Percentiles rank a stretch among this genome's conserved stretches.
phyloP scores from a whole-genome alignment of 2,113 vertebrate species.

The Plecotus auritus region DNA sequence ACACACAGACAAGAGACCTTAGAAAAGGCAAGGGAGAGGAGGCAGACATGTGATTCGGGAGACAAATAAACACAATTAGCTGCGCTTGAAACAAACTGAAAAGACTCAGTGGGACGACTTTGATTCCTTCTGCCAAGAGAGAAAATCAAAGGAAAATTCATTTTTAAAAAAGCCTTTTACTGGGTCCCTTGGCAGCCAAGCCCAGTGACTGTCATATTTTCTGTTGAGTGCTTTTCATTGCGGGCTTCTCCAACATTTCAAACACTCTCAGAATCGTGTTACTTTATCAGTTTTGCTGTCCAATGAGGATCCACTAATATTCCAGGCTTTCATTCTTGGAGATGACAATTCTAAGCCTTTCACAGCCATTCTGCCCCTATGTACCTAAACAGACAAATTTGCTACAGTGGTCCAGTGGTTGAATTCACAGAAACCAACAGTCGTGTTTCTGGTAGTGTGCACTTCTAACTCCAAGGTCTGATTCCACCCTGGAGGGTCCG shows the following conservation, averaged over 20 bases:
- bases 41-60: slow-evolving; percentile 33
- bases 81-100: slow-evolving; percentile 51
- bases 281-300: background rate
- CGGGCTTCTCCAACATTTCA: slow-evolving; percentile 12
- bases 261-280: slow-evolving; percentile 5
- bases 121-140: slow-evolving; percentile 38
- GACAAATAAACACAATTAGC: slow-evolving; percentile 63
- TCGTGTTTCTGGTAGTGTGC: background rate
- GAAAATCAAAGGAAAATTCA: slow-evolving; percentile 38
- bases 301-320: slow-evolving; percentile 2
- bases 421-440: background rate
- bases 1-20: slow-evolving; percentile 46
- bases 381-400: background rate
- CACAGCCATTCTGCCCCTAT: background rate
- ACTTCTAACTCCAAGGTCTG: background rate
- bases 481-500: background rate
- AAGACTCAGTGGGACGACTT: slow-evolving; percentile 42
- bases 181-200: background rate
- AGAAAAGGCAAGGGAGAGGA: slow-evolving; percentile 45
- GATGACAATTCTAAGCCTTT: background rate
- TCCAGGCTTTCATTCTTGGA: slow-evolving; percentile 17
- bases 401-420: background rate
- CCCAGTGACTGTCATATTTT: background rate
- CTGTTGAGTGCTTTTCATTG: background rate
- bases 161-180: slow-evolving; percentile 37